These are phyloP conservation scores for Eublepharis macularius DNA, from an alignment of 2,113 vertebrate genomes.

Conservation along the genomic window DNA sequence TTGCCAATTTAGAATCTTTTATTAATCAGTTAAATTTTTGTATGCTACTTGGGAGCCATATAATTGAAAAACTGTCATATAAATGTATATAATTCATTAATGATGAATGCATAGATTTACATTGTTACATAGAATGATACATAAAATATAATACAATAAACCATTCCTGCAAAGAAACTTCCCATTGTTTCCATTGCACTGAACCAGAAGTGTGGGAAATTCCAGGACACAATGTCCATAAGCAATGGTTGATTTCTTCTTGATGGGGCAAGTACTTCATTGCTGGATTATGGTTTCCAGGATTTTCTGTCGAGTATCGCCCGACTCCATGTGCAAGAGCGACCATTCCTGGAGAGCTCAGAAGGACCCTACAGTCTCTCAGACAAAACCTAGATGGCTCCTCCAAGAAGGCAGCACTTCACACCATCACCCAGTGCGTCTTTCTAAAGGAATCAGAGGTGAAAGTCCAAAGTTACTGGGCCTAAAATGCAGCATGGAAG, in stretches of 20 bases:
- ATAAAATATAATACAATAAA: too few relatives aligned
- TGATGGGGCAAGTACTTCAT: neutral
- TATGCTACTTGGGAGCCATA: too few relatives aligned
- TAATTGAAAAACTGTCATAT: too few relatives aligned
- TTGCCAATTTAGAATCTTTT: too few relatives aligned
- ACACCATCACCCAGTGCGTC: constrained; percentile 62
- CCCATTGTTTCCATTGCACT: neutral
- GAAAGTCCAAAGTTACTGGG: neutral
- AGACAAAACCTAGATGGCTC: constrained; percentile 51
- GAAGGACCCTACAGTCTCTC: constrained; percentile 58
- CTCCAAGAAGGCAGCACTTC: constrained; percentile 53
- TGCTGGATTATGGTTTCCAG: constrained; percentile 50
- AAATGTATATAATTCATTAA: too few relatives aligned
- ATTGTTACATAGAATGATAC: too few relatives aligned
- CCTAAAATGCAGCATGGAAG: neutral
- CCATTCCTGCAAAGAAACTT: neutral
- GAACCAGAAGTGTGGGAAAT: neutral
- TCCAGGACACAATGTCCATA: neutral
- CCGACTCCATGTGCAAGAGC: neutral
- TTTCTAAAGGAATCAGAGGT: constrained; percentile 66
- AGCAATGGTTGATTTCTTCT: neutral
- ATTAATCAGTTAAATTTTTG: too few relatives aligned
- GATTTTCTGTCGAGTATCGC: constrained; percentile 51
- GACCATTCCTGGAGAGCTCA: constrained; percentile 59
- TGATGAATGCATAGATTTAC: too few relatives aligned